phyloP scores from a whole-genome alignment of 2,888 invertebrate genomes.

The Neoitamus cyanurus region DNA sequence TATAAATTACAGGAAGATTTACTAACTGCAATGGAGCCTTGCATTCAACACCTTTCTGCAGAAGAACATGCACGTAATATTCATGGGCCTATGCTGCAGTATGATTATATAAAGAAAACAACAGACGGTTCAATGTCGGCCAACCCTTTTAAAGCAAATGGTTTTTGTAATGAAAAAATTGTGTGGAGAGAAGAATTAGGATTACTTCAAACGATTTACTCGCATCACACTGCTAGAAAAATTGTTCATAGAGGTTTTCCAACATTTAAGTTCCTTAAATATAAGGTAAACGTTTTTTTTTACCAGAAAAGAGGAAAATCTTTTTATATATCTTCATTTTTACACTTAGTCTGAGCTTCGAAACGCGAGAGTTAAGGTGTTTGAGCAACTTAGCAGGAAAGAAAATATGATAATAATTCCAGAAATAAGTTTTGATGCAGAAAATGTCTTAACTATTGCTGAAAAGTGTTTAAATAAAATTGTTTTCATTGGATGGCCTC shows the following conservation, averaged over 20 bases:
- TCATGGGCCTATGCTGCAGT: slow-evolving; percentile 89
- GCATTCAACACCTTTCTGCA: slow-evolving; percentile 72
- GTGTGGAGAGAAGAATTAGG: slow-evolving; percentile 55
- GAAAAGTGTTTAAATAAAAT: slow-evolving; percentile 76
- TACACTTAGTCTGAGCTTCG: slow-evolving; percentile 71
- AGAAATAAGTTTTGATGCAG: slow-evolving; percentile 61
- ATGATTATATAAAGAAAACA: slow-evolving; percentile 72
- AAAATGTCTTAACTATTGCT: slow-evolving; percentile 69
- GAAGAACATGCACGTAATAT: slow-evolving; percentile 81
- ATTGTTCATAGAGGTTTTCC: slow-evolving; percentile 83
- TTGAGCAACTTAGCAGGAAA: slow-evolving; percentile 83
- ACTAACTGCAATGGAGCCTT: slow-evolving; percentile 80
- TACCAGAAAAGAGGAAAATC: not conserved
- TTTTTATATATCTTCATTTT: not conserved
- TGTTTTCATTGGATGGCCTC: slow-evolving; percentile 92
- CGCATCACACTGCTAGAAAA: not conserved
- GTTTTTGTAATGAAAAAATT: slow-evolving; percentile 59
- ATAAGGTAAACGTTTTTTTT: slow-evolving; percentile 70
- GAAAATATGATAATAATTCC: slow-evolving; percentile 85
- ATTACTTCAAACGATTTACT: not conserved
- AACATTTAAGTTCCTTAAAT: slow-evolving; percentile 85
- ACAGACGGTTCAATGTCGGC: slow-evolving; percentile 71
- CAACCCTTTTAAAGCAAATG: slow-evolving; percentile 66
- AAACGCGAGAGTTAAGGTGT: slow-evolving; percentile 84
- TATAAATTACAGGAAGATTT: slow-evolving; percentile 69